Evolutionary conservation across 2,888 invertebrate species (phyloP), one percentile per base, ranked within the genome.

Genomic region (Amitus sp.): DNA sequence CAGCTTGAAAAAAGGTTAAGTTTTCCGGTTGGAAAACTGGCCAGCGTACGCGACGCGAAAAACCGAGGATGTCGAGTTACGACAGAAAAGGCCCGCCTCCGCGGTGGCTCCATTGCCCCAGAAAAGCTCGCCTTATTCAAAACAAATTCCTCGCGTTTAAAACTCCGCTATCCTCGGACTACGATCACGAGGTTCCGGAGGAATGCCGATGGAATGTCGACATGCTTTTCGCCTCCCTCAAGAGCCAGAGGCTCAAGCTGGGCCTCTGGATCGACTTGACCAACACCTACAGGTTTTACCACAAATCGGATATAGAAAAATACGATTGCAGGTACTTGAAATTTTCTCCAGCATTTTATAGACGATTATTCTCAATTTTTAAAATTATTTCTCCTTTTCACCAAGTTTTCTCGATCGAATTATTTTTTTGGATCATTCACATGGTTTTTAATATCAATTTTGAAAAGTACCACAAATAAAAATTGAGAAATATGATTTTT

Each of bases 251-350:
- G 85, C 90, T 90, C 13, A 94, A 93, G 77, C 83, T 99, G 57
- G 98, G 98, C 0, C 82, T 99, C 18, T 96, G 98, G 95, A 91
- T 99, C 63, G 98, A 99, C 83, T 85, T 99, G 66, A 98, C 99
- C 1, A 96, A 98, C 77, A 98, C 99, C 0, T 88, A 86, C 62
- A 87, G 98, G 56, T 99, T 97, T 83, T 99, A 99, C 80, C 87
- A 94, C 73, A 91, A 90, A 65, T 81, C 85, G n/a, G 89, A 90
- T 59, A 87, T 99, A 18, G 94, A 94, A 76, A 84, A 86, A 1
- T 84, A 87, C 54, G 91, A 87, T 27, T 33, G 61, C 56, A 37
- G 50, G n/a, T n/a, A n/a, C n/a, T n/a, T n/a, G n/a, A n/a, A n/a
- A n/a, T n/a, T n/a, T n/a, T n/a, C n/a, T n/a, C n/a, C n/a, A n/a